Evolutionary conservation across 1,140 invertebrate species (phyloP).

Genomic region (Branchinecta lynchi): DNA sequence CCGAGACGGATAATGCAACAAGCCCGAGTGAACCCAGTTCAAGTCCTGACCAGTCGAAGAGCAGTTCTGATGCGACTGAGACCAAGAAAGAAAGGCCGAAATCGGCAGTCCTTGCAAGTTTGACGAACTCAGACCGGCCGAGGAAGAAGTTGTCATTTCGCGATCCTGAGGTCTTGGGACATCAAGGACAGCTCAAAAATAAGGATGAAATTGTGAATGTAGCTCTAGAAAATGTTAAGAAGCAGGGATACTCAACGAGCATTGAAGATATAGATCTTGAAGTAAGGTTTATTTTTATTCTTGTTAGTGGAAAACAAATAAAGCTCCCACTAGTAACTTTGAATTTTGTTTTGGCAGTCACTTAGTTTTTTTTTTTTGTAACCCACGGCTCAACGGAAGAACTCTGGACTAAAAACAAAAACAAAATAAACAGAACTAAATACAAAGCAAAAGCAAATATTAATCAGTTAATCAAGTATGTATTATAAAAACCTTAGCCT

Average conservation of each 20-base stretch:
- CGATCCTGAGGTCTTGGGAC: constrained; percentile 53
- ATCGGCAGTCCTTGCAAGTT: background rate
- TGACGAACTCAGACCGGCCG: constrained; percentile 39
- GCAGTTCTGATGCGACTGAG: background rate
- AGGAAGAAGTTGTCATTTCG: constrained; percentile 69
- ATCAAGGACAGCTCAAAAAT: constrained; percentile 23
- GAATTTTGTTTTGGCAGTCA: too few relatives aligned
- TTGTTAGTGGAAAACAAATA: constrained; percentile 28
- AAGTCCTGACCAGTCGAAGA: constrained; percentile 2
- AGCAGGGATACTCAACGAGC: constrained; percentile 22
- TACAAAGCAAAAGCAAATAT: too few relatives aligned
- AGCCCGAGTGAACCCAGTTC: background rate
- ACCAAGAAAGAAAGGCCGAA: background rate
- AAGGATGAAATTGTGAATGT: background rate
- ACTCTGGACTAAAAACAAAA: too few relatives aligned
- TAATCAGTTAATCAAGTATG: too few relatives aligned
- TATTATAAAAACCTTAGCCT: too few relatives aligned
- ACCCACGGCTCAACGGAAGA: too few relatives aligned
- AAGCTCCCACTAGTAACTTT: constrained; percentile 13
- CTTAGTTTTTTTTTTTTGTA: too few relatives aligned
- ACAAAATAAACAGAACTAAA: too few relatives aligned
- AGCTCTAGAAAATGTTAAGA: constrained; percentile 14
- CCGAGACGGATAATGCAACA: background rate
- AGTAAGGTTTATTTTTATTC: constrained; percentile 23
- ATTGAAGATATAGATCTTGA: constrained; percentile 27